Conservation (phyloP, 2,797 vertebrate species). For the Taenioides sp. region DNA sequence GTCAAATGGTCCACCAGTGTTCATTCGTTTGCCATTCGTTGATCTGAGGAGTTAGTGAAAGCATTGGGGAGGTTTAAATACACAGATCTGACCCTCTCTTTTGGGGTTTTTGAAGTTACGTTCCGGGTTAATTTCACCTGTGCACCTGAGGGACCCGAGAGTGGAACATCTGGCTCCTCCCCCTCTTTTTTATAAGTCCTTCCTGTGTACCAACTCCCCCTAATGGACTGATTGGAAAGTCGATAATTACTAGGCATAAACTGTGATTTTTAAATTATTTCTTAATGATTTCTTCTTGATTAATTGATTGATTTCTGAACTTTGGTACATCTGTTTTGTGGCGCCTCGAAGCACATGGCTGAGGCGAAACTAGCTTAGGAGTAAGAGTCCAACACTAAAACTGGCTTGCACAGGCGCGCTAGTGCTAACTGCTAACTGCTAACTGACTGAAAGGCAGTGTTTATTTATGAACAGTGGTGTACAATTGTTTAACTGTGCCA, state of each 20-base stretch:
- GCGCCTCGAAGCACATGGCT: conserved; percentile 9
- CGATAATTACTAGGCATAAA: conserved; percentile 64
- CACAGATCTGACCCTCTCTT: conserved; percentile 68
- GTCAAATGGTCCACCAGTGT: conserved; percentile 82
- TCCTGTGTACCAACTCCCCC: conserved; percentile 41
- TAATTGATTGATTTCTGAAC: conserved; percentile 30
- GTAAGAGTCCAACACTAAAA: not conserved
- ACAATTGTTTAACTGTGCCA: conserved; percentile 67
- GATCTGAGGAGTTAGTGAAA: conserved; percentile 60
- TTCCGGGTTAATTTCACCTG: conserved; percentile 12
- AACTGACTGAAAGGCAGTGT: conserved; percentile 24
- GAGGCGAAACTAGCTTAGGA: not conserved
- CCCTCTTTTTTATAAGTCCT: conserved; percentile 35
- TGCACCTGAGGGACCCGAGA: conserved; percentile 27
- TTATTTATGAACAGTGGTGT: conserved; percentile 48
- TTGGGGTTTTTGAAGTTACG: conserved; percentile 51
- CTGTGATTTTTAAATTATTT: conserved; percentile 82
- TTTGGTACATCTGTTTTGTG: conserved; percentile 62
- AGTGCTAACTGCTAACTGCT: not conserved
- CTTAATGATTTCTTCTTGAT: conserved; percentile 58
- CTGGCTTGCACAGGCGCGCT: conserved; percentile 4
- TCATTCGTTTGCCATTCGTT: conserved; percentile 93
- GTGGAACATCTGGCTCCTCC: conserved; percentile 34
- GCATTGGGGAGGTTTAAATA: conserved; percentile 65
- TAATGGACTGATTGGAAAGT: conserved; percentile 68